Evolutionary conservation across 1,140 invertebrate species (phyloP).

Genomic region (Neocloeon triangulifer): DNA sequence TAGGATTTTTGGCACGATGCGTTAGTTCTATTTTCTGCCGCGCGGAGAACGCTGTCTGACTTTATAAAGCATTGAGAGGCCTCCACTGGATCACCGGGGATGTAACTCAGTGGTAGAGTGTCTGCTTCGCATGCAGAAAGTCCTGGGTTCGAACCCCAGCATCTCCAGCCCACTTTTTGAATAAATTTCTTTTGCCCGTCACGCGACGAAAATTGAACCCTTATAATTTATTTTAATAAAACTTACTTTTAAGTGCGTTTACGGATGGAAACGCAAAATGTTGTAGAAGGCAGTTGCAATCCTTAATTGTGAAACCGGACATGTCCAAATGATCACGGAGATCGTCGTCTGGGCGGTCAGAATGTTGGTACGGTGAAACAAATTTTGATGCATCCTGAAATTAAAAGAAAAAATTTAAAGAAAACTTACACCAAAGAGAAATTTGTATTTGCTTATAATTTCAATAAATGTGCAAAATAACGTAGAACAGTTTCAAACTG

Average conservation of each 20-base stretch:
- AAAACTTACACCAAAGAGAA: slow-evolving; percentile 11
- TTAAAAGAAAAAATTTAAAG: slow-evolving; percentile 1
- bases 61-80: too few species aligned
- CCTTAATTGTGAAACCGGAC: slow-evolving; percentile 38
- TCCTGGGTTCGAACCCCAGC: slow-evolving; percentile 46
- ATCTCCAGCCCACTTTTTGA: slow-evolving; percentile 26
- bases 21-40: too few species aligned
- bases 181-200: slow-evolving; percentile 4
- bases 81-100: slow-evolving; percentile 14
- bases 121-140: slow-evolving; percentile 53
- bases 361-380: slow-evolving; percentile 39
- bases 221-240: too few species aligned
- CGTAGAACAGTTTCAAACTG: too few species aligned
- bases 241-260: slow-evolving; percentile 14
- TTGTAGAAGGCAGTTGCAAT: slow-evolving; percentile 35
- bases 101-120: slow-evolving; percentile 37
- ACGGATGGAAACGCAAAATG: slow-evolving; percentile 36
- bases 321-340: slow-evolving; percentile 32
- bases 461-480: background rate
- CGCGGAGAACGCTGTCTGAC: too few species aligned
- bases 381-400: slow-evolving; percentile 29
- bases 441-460: slow-evolving; percentile 15
- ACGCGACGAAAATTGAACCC: too few species aligned
- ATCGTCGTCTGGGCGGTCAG: slow-evolving; percentile 30
- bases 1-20: too few species aligned